Base-by-base conservation (phyloP, 2,113 vertebrate species). In the Aramus guarauna region DNA sequence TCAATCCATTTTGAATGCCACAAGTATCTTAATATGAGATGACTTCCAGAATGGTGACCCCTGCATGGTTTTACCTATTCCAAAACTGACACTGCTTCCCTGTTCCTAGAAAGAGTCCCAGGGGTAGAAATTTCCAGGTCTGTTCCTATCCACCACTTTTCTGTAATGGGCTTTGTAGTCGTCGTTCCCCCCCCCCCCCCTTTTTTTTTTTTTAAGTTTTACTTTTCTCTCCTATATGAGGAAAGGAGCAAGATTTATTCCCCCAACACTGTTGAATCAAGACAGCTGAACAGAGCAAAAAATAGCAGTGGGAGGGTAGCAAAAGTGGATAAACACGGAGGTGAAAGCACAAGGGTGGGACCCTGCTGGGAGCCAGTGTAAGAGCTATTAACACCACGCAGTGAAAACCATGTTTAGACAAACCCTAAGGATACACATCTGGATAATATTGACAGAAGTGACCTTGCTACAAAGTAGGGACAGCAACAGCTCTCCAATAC, bases 341-440 rank as follows among this genome's bases (percentile, higher is more conserved):
- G 87, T 85, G 91, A 95, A 92, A 87, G 90, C 81, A 83, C 27
- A 26, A 74, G 89, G 74, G 81, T 88, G 89, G 76, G 83, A 87
- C 36, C 91, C 86, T 1, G n/a, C 95, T 73, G 94, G 77, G 63
- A 91, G 58, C 36, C 69, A 62, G 76, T 2, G 0, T 12, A 89
- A 94, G 91, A 85, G 73, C 91, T 12, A 77, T 97, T 96, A 96
- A 96, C 94, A 92, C 77, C 94, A 94, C 0, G 1, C 93, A 34
- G 89, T 11, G 91, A 62, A 91, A 96, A 55, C 32, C 63, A 2
- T 36, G 74, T 74, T 90, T 74, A 91, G 84, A 91, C 78, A 95
- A 92, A 83, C 74, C 93, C 89, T 17, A 78, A 94, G 94, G 95
- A 96, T 21, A 36, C 92, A 96, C 97, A 96, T 96, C 96, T 97